Evolutionary conservation across 2,113 vertebrate genomes (phyloP).

Genomic region (Pimephales promelas): DNA sequence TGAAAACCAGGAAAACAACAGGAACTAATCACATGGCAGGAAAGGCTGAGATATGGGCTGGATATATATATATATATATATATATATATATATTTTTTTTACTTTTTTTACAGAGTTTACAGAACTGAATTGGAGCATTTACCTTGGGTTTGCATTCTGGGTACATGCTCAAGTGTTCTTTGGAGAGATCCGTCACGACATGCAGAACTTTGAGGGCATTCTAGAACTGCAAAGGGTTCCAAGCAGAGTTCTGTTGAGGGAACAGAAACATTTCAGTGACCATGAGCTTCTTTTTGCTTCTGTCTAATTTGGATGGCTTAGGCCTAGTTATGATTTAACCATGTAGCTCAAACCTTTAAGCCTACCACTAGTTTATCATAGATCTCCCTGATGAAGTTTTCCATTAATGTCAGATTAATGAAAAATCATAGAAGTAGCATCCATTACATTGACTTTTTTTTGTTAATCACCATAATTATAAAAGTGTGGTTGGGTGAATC

Average conservation of each 20-base stretch:
- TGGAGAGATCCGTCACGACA: not conserved
- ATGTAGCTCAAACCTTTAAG: not conserved
- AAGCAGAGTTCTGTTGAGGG: constrained; percentile 22
- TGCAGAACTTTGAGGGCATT: constrained; percentile 47
- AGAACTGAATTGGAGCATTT: constrained; percentile 64
- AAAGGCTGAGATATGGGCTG: constrained; percentile 33
- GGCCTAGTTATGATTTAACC: constrained; percentile 9
- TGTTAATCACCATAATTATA: not conserved
- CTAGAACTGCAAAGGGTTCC: constrained; percentile 43
- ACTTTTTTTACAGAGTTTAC: constrained; percentile 51
- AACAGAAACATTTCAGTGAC: constrained; percentile 66
- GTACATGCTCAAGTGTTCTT: not conserved
- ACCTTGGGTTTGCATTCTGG: constrained; percentile 3
- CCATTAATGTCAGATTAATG: not conserved
- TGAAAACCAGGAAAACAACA: constrained; percentile 51
- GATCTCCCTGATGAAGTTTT: not conserved
- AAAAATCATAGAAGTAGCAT: not conserved
- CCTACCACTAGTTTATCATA: not conserved
- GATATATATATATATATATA: not conserved
- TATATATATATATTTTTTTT: no score
- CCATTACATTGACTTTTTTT: not conserved
- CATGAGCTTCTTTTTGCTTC: constrained; percentile 40
- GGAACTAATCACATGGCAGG: constrained; percentile 61
- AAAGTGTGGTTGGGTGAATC: not conserved
- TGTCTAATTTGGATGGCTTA: constrained; percentile 9